phyloP scores from a whole-genome alignment of 1,140 invertebrate species.

The Temnothorax curvispinosus region DNA sequence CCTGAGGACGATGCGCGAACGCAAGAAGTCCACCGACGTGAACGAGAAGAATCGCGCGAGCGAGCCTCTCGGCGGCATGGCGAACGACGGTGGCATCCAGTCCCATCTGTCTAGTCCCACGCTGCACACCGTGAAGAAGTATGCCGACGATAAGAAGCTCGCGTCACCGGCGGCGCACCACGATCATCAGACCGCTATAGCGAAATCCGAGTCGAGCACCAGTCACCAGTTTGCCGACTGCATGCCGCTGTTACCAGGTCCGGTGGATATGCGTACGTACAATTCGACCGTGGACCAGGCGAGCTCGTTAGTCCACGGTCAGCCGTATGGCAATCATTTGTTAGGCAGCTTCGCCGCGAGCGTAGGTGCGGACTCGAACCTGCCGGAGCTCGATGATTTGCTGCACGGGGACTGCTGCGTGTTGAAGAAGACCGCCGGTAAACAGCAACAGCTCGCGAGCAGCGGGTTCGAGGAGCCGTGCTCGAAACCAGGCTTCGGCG shows the following conservation, averaged over 20 bases:
- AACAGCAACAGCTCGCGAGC: slow-evolving; percentile 84
- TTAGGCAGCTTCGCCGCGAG: slow-evolving; percentile 88
- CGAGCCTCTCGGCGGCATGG: slow-evolving; percentile 36
- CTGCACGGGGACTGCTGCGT: not conserved
- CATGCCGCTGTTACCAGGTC: slow-evolving; percentile 91
- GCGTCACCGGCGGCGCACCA: slow-evolving; percentile 55
- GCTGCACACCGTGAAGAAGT: slow-evolving; percentile 71
- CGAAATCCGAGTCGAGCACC: slow-evolving; percentile 72
- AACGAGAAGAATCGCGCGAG: slow-evolving; percentile 86
- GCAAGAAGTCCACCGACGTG: slow-evolving; percentile 91
- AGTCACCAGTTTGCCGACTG: slow-evolving; percentile 86
- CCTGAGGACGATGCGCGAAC: slow-evolving; percentile 92
- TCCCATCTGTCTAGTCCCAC: slow-evolving; percentile 81
- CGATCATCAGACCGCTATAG: slow-evolving; percentile 74
- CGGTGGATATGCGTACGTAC: slow-evolving; percentile 95
- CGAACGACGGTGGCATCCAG: slow-evolving; percentile 85
- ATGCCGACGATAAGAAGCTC: slow-evolving; percentile 81
- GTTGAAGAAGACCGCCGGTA: slow-evolving; percentile 85
- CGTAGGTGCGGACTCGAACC: slow-evolving; percentile 88
- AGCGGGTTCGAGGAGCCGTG: slow-evolving; percentile 69
- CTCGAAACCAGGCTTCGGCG: slow-evolving; percentile 70
- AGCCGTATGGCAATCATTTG: slow-evolving; percentile 88
- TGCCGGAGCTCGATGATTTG: slow-evolving; percentile 91
- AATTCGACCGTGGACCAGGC: slow-evolving; percentile 86
- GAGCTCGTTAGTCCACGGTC: slow-evolving; percentile 84